Evolutionary conservation across 2,888 invertebrate species (phyloP).

Genomic region (Brenthis hecate): DNA sequence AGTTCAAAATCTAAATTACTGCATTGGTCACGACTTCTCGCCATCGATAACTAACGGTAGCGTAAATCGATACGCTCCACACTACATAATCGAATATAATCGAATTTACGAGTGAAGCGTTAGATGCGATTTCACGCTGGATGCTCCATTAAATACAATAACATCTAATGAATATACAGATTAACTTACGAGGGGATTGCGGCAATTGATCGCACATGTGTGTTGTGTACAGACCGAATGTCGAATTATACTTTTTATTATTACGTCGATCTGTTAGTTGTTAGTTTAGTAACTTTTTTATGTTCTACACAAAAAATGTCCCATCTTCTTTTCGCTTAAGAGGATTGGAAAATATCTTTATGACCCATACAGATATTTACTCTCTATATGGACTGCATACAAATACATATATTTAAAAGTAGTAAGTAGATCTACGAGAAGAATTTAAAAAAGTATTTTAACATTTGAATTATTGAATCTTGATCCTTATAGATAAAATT

Average conservation of each 20-base stretch:
- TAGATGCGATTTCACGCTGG: slow-evolving; percentile 72
- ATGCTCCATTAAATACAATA: slow-evolving; percentile 64
- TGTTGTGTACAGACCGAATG: slow-evolving; percentile 35
- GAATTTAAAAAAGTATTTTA: too few species aligned
- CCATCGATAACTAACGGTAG: slow-evolving; percentile 41
- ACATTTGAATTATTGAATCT: too few species aligned
- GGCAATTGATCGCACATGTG: slow-evolving; percentile 45
- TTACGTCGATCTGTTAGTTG: slow-evolving; percentile 1
- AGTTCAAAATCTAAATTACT: slow-evolving; percentile 47
- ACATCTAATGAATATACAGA: slow-evolving; percentile 70
- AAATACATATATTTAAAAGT: too few species aligned
- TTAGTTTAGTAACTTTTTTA: too few species aligned
- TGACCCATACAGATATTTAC: too few species aligned
- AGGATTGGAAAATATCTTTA: too few species aligned
- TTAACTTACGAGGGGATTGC: slow-evolving; percentile 53
- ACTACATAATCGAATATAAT: slow-evolving; percentile 45
- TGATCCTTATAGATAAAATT: too few species aligned
- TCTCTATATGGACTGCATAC: too few species aligned
- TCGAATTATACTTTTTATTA: slow-evolving; percentile 10
- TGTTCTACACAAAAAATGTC: too few species aligned
- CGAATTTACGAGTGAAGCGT: slow-evolving; percentile 59
- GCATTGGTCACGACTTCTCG: slow-evolving; percentile 62
- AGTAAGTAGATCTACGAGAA: too few species aligned
- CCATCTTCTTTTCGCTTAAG: too few species aligned
- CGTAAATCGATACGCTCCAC: slow-evolving; percentile 34